Conservation (phyloP, 1,140 invertebrate genomes). For the Leptinotarsa lineolata region DNA sequence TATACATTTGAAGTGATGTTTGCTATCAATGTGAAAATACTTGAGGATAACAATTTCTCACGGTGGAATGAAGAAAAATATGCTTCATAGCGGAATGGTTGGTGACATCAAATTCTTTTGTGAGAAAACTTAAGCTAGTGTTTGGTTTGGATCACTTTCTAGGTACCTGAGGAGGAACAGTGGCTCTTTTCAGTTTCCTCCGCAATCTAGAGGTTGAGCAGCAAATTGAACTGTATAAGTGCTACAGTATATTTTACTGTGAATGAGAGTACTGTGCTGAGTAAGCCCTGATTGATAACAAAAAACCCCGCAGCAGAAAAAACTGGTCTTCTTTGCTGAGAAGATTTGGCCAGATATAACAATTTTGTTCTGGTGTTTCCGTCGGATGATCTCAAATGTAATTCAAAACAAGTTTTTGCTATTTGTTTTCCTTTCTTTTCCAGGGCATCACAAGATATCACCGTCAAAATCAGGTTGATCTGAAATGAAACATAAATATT, state of each 20-base stretch:
- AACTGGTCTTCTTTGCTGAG: neutral
- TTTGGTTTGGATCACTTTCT: no score
- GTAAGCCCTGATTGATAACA: neutral
- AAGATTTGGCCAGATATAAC: neutral
- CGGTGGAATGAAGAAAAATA: no score
- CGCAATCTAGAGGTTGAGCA: neutral
- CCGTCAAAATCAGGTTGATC: neutral
- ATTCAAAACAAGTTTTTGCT: neutral
- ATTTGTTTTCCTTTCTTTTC: neutral
- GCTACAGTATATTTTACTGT: neutral
- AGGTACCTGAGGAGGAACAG: no score
- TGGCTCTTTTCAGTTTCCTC: no score
- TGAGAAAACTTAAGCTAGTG: no score
- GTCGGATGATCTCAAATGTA: neutral
- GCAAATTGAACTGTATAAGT: constrained; percentile 1
- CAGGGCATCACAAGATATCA: neutral
- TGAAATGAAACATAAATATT: neutral
- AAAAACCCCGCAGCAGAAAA: constrained; percentile 15
- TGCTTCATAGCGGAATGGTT: no score
- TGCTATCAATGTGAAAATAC: no score
- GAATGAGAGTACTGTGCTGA: neutral
- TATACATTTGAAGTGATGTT: no score
- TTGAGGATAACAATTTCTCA: no score
- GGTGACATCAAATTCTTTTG: no score
- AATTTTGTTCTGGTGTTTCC: neutral